A percentile compares a stretch with the other conserved stretches of the same genome.
These are phyloP conservation scores for Polydrusus tereticollis DNA, from an alignment of 2,888 invertebrate species.

Conservation along the genomic window DNA sequence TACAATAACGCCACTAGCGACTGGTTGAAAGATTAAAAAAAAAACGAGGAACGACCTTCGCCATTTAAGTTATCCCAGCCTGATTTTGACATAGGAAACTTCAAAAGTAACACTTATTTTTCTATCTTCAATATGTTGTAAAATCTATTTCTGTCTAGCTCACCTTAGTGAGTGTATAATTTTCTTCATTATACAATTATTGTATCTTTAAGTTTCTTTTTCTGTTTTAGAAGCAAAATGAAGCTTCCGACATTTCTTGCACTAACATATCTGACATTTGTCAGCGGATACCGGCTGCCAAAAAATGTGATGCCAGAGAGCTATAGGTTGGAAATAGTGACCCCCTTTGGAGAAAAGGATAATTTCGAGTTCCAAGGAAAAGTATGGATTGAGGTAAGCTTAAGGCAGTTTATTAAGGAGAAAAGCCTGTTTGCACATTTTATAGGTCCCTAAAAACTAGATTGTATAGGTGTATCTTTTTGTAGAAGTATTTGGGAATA, in stretches of 20 bases:
- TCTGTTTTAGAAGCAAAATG: conserved; percentile 15
- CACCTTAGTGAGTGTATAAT: background rate
- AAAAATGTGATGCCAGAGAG: conserved; percentile 64
- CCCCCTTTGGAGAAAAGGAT: conserved; percentile 67
- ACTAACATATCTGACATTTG: conserved; percentile 43
- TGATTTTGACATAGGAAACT: too few relatives aligned
- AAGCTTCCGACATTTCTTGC: conserved; percentile 4
- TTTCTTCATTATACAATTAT: background rate
- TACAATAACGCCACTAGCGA: too few relatives aligned
- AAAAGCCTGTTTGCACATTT: too few relatives aligned
- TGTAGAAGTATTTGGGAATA: too few relatives aligned
- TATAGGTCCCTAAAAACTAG: too few relatives aligned
- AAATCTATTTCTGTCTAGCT: background rate
- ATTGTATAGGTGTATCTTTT: too few relatives aligned
- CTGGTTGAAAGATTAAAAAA: too few relatives aligned
- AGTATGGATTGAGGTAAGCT: conserved; percentile 73
- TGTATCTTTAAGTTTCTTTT: background rate
- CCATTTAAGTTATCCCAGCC: too few relatives aligned
- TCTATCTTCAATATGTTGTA: too few relatives aligned
- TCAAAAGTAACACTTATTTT: too few relatives aligned
- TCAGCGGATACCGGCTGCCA: conserved; percentile 62
- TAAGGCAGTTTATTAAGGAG: too few relatives aligned
- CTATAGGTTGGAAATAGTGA: conserved; percentile 66
- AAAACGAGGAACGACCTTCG: too few relatives aligned
- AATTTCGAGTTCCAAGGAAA: conserved; percentile 72